Evolutionary conservation across 1,140 invertebrate genomes (phyloP).

Genomic region (Drosophila repleta): DNA sequence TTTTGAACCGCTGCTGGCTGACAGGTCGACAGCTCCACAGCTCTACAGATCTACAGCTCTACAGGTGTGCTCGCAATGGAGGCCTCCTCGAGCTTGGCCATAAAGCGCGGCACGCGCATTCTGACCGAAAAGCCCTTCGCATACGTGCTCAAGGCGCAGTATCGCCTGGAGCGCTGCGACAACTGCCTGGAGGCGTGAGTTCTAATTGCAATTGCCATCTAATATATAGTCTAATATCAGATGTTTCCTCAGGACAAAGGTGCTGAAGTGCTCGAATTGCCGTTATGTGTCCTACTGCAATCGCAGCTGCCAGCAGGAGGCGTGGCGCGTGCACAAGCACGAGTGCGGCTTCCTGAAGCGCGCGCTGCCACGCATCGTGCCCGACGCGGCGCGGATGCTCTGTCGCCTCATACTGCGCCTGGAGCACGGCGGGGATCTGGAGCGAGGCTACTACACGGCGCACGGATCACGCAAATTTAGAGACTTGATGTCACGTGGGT

Average conservation of each 20-base stretch:
- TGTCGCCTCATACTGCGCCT: constrained; percentile 90
- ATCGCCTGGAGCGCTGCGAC: constrained; percentile 86
- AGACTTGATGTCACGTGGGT: constrained; percentile 94
- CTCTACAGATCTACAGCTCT: too few species aligned
- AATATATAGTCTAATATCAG: not conserved
- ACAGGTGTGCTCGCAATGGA: constrained; percentile 45
- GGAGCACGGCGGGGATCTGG: constrained; percentile 87
- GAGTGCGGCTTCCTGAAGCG: constrained; percentile 90
- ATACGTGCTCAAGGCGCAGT: constrained; percentile 86
- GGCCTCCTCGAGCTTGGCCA: constrained; percentile 4
- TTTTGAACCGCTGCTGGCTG: constrained; percentile 50
- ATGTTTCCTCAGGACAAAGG: constrained; percentile 86
- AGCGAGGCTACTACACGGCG: constrained; percentile 88
- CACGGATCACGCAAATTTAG: constrained; percentile 90
- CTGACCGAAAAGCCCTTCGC: constrained; percentile 87
- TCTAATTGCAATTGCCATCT: too few species aligned
- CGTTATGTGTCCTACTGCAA: constrained; percentile 92
- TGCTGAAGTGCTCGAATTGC: constrained; percentile 91
- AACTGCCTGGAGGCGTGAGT: constrained; percentile 87
- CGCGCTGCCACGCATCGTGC: constrained; percentile 87
- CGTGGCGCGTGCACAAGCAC: constrained; percentile 90
- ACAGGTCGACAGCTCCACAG: too few species aligned
- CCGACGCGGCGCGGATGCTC: constrained; percentile 90
- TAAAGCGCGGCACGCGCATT: constrained; percentile 84
- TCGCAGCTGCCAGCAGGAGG: constrained; percentile 89